A percentile compares a stretch with the other conserved stretches of the same genome.
These are phyloP conservation scores for Bovichtus variegatus DNA, from an alignment of 2,797 vertebrate species.

Conservation along the genomic window DNA sequence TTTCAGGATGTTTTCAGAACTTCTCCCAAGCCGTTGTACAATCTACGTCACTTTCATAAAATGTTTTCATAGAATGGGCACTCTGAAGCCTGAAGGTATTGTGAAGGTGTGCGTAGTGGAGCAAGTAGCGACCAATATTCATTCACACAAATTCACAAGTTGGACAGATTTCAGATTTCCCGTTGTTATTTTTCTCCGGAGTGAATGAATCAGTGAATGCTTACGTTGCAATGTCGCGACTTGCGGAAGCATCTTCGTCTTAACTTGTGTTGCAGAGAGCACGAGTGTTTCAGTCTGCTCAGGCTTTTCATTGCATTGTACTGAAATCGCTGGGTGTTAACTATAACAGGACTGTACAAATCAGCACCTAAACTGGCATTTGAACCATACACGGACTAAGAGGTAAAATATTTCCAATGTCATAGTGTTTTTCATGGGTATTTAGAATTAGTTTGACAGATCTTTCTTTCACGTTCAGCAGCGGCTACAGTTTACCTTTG, in stretches of 20 bases:
- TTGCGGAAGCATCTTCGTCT: neutral
- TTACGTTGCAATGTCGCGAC: neutral
- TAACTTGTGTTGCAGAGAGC: neutral
- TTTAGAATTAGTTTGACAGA: conserved; percentile 19
- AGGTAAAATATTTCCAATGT: conserved; percentile 5
- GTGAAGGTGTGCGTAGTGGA: neutral
- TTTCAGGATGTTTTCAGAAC: neutral
- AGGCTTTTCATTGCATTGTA: neutral
- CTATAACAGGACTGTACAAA: neutral
- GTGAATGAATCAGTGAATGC: no score
- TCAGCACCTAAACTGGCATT: neutral
- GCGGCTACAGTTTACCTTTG: conserved; percentile 41
- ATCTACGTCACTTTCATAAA: neutral
- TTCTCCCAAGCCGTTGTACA: neutral
- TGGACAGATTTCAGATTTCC: neutral
- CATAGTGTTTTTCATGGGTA: conserved; percentile 3
- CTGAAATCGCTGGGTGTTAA: neutral
- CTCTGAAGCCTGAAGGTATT: neutral
- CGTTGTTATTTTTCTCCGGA: neutral
- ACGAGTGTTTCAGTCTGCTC: neutral
- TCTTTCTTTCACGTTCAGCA: conserved; percentile 42
- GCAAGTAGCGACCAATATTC: neutral
- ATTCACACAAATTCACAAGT: conserved; percentile 5
- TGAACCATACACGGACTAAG: neutral
- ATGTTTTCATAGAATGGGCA: no score